A percentile compares a stretch with the other conserved stretches of the same genome.
phyloP scores from a whole-genome alignment of 2,888 invertebrate species.

The Parthenolecanium corni region DNA sequence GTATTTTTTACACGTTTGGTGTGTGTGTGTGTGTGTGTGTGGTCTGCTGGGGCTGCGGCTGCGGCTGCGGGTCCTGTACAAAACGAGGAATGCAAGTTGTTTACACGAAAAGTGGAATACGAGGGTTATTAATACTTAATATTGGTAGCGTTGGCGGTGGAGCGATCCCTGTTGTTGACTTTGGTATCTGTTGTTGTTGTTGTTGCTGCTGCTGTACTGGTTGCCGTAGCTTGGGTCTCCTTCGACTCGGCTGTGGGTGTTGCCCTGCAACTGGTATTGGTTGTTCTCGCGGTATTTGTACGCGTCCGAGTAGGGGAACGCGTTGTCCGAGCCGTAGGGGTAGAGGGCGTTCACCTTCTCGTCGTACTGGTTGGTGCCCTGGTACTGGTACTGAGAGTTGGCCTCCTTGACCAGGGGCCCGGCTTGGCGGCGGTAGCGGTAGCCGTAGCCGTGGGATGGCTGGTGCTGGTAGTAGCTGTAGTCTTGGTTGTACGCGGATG shows the following conservation, averaged over 20 bases:
- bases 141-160: slow-evolving; percentile 23
- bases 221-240: slow-evolving; percentile 19
- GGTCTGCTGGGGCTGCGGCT: too few relatives aligned
- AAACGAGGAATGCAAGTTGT: too few relatives aligned
- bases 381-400: slow-evolving; percentile 24
- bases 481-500: slow-evolving; percentile 2
- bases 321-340: not conserved
- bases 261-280: slow-evolving; percentile 25
- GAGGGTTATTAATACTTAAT: too few relatives aligned
- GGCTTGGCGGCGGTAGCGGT: slow-evolving; percentile 19
- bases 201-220: slow-evolving; percentile 20
- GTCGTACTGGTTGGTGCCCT: slow-evolving; percentile 27
- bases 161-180: slow-evolving; percentile 26
- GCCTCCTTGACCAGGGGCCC: slow-evolving; percentile 19
- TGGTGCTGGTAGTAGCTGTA: not conserved
- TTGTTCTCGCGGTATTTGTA: slow-evolving; percentile 19
- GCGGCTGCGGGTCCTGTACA: too few relatives aligned
- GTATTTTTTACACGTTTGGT: too few relatives aligned
- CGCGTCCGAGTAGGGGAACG: slow-evolving; percentile 16
- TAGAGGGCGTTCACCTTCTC: slow-evolving; percentile 17
- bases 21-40: too few relatives aligned
- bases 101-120: too few relatives aligned
- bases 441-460: not conserved
- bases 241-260: slow-evolving; percentile 21
- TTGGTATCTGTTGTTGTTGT: slow-evolving; percentile 19